Percentiles rank a stretch among this genome's conserved stretches.
phyloP scores from a whole-genome alignment of 1,140 invertebrate species.

The Diachasma alloeum region DNA sequence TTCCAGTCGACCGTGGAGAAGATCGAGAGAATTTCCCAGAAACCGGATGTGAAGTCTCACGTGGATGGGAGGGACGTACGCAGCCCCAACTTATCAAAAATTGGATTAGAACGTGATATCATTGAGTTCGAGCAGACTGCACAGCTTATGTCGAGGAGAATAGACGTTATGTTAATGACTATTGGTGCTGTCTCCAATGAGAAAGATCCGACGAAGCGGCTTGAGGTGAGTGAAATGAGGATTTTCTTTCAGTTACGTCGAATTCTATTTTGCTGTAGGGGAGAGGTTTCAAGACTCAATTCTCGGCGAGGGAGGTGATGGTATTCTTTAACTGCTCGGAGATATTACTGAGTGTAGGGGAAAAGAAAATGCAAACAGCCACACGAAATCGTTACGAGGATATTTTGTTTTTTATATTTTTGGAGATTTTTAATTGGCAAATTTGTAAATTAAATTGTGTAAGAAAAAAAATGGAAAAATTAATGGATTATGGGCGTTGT shows the following conservation, averaged over 20 bases:
- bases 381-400: no score
- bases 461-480: no score
- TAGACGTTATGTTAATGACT: slow-evolving; percentile 74
- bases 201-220: slow-evolving; percentile 71
- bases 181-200: slow-evolving; percentile 73
- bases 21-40: slow-evolving; percentile 13
- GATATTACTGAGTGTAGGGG: no score
- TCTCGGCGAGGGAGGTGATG: no score
- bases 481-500: no score
- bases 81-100: slow-evolving; percentile 47
- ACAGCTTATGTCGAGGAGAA: slow-evolving; percentile 71
- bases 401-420: no score
- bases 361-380: no score
- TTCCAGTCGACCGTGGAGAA: slow-evolving; percentile 40
- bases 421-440: no score
- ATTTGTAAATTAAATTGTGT: no score
- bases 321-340: no score
- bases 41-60: slow-evolving; percentile 15
- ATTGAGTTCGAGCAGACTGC: slow-evolving; percentile 69
- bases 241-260: not conserved
- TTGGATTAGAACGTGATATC: slow-evolving; percentile 61
- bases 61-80: slow-evolving; percentile 30
- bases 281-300: no score
- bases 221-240: slow-evolving; percentile 66
- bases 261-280: no score